Evolutionary conservation across 2,113 vertebrate genomes (phyloP).

Genomic region (Paralichthys olivaceus): DNA sequence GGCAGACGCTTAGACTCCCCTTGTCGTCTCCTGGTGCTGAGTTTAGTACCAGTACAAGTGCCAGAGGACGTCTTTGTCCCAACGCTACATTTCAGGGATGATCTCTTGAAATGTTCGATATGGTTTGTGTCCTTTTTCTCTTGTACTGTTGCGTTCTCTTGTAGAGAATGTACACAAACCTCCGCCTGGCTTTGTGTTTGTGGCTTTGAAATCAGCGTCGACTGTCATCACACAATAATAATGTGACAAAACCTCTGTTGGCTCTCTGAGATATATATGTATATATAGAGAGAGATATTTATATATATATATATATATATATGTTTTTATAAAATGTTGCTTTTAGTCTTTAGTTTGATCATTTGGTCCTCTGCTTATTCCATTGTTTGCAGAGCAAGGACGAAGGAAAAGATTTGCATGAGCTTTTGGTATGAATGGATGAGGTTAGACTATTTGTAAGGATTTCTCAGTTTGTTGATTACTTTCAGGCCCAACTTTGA

Average conservation of each 20-base stretch:
- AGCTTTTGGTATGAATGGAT: not conserved
- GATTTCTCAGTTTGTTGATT: too few relatives aligned
- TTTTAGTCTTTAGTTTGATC: conserved; percentile 16
- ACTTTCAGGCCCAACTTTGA: too few relatives aligned
- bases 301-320: too few relatives aligned
- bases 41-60: too few relatives aligned
- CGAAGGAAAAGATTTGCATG: not conserved
- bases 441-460: too few relatives aligned
- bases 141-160: not conserved
- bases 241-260: conserved; percentile 7
- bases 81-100: too few relatives aligned
- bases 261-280: not conserved
- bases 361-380: not conserved
- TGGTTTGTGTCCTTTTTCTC: too few relatives aligned
- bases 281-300: too few relatives aligned
- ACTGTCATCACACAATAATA: not conserved
- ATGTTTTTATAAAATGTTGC: conserved; percentile 6
- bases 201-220: not conserved
- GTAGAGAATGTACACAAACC: conserved; percentile 27
- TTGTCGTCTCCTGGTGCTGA: not conserved
- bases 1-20: not conserved
- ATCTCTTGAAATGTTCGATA: too few relatives aligned
- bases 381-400: not conserved
- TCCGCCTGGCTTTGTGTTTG: not conserved
- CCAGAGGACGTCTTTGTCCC: too few relatives aligned